Conservation (phyloP, 2,888 invertebrate species). For the Lasioglossum villosulum region DNA sequence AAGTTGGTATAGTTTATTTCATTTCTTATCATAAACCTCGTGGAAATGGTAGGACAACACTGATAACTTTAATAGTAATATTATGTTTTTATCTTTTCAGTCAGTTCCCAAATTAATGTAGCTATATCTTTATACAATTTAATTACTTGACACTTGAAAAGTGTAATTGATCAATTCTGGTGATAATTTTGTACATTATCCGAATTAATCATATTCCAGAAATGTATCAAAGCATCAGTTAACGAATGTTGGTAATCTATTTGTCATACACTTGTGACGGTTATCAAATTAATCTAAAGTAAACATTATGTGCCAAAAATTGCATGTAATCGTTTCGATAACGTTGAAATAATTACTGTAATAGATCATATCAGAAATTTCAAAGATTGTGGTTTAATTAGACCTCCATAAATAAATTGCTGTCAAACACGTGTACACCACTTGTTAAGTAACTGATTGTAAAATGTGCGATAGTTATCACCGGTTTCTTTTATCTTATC, state of each 20-base stretch:
- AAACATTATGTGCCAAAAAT: not conserved
- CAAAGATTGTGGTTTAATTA: constrained; percentile 26
- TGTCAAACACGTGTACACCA: constrained; percentile 17
- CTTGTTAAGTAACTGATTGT: constrained; percentile 41
- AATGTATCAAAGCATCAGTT: not conserved
- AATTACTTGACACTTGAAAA: not conserved
- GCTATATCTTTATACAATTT: not conserved
- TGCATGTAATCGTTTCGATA: constrained; percentile 5
- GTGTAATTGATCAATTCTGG: not conserved
- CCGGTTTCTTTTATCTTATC: not conserved
- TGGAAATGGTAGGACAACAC: not conserved
- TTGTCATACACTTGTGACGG: not conserved
- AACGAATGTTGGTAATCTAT: not conserved
- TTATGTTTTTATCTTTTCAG: not conserved
- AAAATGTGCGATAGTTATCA: constrained; percentile 2
- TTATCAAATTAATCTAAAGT: not conserved
- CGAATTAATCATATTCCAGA: not conserved
- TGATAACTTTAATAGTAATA: not conserved
- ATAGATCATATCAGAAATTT: not conserved
- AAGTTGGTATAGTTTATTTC: not conserved
- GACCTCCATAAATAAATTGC: constrained; percentile 13
- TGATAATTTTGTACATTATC: not conserved
- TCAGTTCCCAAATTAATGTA: not conserved
- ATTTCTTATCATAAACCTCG: not conserved
- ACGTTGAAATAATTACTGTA: constrained; percentile 27